These are phyloP conservation scores for Aldrovandia affinis DNA, from an alignment of 2,797 vertebrate species.

Conservation along the genomic window DNA sequence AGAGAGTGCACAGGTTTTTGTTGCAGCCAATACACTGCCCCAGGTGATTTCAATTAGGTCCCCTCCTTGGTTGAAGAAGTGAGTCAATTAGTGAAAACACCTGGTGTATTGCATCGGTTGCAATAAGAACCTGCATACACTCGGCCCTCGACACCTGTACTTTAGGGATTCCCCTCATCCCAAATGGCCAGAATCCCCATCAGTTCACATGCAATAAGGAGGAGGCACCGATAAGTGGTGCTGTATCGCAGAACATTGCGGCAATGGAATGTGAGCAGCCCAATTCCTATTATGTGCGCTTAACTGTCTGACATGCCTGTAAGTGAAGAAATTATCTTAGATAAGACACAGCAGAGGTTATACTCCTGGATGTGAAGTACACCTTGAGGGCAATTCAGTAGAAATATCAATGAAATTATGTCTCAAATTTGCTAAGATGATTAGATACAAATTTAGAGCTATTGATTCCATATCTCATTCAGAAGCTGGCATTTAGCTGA, in stretches of 20 bases:
- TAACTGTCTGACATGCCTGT: not conserved
- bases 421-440: not conserved
- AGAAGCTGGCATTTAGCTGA: not conserved
- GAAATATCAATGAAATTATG: not conserved
- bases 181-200: not conserved
- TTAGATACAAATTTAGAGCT: not conserved
- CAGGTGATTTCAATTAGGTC: no score
- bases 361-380: not conserved
- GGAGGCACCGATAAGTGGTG: not conserved
- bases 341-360: not conserved
- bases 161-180: not conserved
- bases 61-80: no score
- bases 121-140: no score
- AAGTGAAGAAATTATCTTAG: not conserved
- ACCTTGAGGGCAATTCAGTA: not conserved
- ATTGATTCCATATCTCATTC: not conserved
- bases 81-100: no score
- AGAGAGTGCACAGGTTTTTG: no score
- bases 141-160: not conserved
- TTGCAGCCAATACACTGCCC: no score
- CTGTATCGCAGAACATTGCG: not conserved
- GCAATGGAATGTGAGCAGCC: not conserved
- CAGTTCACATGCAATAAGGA: not conserved
- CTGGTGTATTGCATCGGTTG: no score
- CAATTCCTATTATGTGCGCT: not conserved